phyloP scores from a whole-genome alignment of 2,888 invertebrate genomes.

The Exephanes ischioxanthus region DNA sequence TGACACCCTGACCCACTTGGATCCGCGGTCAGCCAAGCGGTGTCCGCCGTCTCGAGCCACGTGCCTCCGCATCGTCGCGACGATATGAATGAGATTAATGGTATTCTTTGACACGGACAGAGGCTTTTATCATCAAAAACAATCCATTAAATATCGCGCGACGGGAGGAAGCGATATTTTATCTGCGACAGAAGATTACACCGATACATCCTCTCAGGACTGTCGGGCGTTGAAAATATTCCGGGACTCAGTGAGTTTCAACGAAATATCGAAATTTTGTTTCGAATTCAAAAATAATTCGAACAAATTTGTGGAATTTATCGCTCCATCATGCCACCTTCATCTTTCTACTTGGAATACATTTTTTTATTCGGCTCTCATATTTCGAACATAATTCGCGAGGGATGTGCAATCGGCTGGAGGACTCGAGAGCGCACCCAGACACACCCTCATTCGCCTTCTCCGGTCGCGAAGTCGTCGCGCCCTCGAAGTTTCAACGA shows the following conservation, averaged over 20 bases:
- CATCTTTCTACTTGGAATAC: not conserved
- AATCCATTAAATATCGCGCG: not conserved
- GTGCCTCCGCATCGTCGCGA: not conserved
- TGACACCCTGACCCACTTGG: conserved; percentile 56
- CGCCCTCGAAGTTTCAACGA: not conserved
- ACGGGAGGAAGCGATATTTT: not conserved
- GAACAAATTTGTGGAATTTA: not conserved
- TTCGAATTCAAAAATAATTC: not conserved
- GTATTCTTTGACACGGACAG: not conserved
- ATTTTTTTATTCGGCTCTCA: not conserved
- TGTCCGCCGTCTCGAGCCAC: conserved; percentile 29
- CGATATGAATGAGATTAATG: conserved; percentile 31
- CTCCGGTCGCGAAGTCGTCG: conserved; percentile 9
- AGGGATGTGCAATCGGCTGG: not conserved
- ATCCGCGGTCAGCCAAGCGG: conserved; percentile 23
- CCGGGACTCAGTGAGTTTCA: not conserved
- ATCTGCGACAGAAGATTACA: not conserved
- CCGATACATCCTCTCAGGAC: not conserved
- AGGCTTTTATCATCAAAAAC: conserved; percentile 7
- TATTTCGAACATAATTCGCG: not conserved
- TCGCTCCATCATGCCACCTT: not conserved
- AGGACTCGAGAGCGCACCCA: not conserved
- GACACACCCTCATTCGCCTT: not conserved
- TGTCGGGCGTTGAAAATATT: not conserved
- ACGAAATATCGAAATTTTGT: not conserved